Base-by-base conservation (phyloP, 2,113 vertebrate species). In the Tragelaphus strepsiceros region DNA sequence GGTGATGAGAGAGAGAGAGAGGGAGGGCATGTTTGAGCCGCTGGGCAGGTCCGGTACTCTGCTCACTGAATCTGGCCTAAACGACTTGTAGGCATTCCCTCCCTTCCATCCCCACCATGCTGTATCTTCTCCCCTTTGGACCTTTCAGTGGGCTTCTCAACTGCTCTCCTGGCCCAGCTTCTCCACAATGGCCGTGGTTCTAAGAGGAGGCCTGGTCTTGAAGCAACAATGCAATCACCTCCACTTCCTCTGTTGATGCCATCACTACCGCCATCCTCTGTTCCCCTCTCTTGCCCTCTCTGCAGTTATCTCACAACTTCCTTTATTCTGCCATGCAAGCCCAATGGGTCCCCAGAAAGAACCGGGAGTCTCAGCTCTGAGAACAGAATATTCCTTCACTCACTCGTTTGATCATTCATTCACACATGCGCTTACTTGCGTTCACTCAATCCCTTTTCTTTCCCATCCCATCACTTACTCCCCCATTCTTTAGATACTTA, bases 171-270 rank as follows among this genome's bases (percentile, higher is more conserved):
- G 4, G 11, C 32, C 14, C 10, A 13, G 39, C 21, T 53, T 61
- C 35, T 90, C 17, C n/a, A 3, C 4, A 28, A 35, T 13, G n/a
- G 4, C 16, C 26, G 32, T 53, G 32, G n/a, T 26, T 86, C 46
- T 28, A 43, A 46, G 53, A 1, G 74, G 71, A 30, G 1, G 7
- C 16, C 78, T 35, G 58, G 86, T 56, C 85, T 53, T 43, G 95
- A 53, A 53, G 58, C 19, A n/a, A 62, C 4, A 32, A 30, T 54
- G 53, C 56, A 46, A 77, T 71, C 61, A 71, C 51, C 91, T 92
- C 74, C 5, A 32, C 94, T 96, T 96, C 93, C 91, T 83, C 61
- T 64, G n/a, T 32, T 62, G 35, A 71, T 67, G 83, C 46, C 84
- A 10, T 51, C 39, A 43, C n/a, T 39, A 26, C 43, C n/a, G 10